Evolutionary conservation across 2,797 vertebrate species (phyloP), one percentile per base, ranked within the genome.

Genomic region (Eospalax fontanierii): DNA sequence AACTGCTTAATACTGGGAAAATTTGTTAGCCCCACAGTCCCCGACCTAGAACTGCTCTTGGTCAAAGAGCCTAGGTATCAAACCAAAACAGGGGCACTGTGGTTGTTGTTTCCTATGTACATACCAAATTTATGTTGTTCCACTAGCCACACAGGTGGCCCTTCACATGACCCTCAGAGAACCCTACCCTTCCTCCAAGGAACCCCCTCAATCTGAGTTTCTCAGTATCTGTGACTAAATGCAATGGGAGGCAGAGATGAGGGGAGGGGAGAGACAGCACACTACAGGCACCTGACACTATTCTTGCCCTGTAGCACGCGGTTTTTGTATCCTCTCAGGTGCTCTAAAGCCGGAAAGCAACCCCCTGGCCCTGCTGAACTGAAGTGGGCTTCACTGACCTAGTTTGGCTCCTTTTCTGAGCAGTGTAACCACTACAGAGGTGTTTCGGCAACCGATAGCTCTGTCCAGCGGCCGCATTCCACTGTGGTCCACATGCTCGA

Each of bases 381-480:
- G 57, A 82, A 28, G 24, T 0, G 11, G 28, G 21, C 26, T 65
- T 14, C 35, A 98, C 98, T 97, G 0, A 99, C 99, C 99, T 88
- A 99, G 98, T 95, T 99, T 99, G 88, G 99, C 99, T 94, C 99
- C 99, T 98, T 99, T 99, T 91, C 99, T 99, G 96, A 99, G 99
- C 63, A 99, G 98, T 1, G 98, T 99, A 59, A 99, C 99, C 97
- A 99, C 99, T 4, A 99, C 99, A 0, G 99, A 98, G 0, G 99
- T 99, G 94, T 99, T 99, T 43, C 99, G 99, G 91, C 99, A 99
- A 14, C 99, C 99, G 1, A 99, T 99, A 19, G 99, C 99, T 98
- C 99, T 99, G 98, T 99, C 99, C 98, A 99, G 97, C 0, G 99
- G 99, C 80, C 99, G 99, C 99, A 99, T 99, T 61, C 99, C 99